Percentiles rank a stretch among this genome's conserved stretches.
Evolutionary conservation across 2,113 vertebrate species (phyloP).

Genomic region (Chionis minor): DNA sequence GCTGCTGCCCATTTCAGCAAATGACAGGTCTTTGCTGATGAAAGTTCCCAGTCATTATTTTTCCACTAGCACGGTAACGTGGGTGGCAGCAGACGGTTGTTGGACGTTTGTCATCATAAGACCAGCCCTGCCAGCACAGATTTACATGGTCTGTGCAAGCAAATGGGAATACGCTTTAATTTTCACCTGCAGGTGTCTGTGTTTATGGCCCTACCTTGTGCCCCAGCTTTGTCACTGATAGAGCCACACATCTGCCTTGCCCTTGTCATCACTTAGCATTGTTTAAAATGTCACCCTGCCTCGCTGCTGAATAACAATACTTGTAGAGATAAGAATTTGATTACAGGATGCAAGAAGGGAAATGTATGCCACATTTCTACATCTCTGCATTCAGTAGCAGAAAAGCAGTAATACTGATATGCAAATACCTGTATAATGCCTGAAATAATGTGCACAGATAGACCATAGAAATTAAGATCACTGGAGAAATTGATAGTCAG

Average conservation of each 20-base stretch:
- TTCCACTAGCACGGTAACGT: fast-evolving
- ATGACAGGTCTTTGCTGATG: not conserved
- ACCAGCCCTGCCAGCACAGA: not conserved
- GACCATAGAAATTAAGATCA: conserved; percentile 57
- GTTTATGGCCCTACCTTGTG: not conserved
- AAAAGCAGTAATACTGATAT: conserved; percentile 19
- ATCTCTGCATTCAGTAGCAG: not conserved
- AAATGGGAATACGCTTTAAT: not conserved
- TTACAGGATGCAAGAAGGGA: not conserved
- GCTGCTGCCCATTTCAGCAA: not conserved
- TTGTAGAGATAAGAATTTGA: not conserved
- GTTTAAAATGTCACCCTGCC: not conserved
- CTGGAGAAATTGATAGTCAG: conserved; percentile 30
- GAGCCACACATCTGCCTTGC: not conserved
- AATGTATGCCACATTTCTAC: not conserved
- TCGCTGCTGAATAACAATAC: not conserved
- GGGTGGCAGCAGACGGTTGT: not conserved
- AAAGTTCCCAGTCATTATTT: not conserved
- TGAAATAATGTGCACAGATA: conserved; percentile 51
- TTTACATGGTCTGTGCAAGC: not conserved
- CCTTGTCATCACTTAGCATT: not conserved
- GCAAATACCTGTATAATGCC: conserved; percentile 52
- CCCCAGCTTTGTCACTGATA: not conserved
- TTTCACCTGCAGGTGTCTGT: not conserved
- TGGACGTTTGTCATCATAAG: not conserved